These are phyloP conservation scores for Drosophila novamexicana DNA, from an alignment of 1,140 invertebrate genomes.

Conservation along the genomic window DNA sequence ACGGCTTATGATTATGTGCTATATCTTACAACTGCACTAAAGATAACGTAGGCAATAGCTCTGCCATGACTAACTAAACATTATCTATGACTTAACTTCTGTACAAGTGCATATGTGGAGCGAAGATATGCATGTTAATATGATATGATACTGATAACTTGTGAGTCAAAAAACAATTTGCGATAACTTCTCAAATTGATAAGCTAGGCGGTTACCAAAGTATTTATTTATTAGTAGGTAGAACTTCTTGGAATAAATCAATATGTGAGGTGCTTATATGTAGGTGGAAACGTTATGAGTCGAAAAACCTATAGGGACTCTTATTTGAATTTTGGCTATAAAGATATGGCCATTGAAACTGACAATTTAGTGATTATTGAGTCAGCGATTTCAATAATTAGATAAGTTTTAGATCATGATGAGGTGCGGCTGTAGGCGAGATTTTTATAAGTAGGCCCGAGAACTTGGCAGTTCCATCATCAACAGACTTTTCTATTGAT, in stretches of 20 bases:
- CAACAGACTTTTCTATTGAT: no score
- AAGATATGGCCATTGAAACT: not conserved
- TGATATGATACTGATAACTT: not conserved
- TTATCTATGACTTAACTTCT: not conserved
- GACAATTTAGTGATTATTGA: not conserved
- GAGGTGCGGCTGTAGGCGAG: no score
- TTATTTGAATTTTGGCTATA: not conserved
- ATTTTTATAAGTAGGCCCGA: no score
- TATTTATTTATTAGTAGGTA: not conserved
- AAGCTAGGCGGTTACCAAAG: not conserved
- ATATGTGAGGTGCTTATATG: no score
- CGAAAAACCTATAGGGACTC: not conserved
- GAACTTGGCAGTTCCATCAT: no score
- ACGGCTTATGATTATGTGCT: not conserved
- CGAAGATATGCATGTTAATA: not conserved
- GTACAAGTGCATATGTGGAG: not conserved
- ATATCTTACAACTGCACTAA: not conserved
- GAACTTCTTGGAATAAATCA: no score
- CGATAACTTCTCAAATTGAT: slow-evolving; percentile 3
- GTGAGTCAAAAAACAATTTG: slow-evolving; percentile 1
- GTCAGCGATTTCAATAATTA: not conserved
- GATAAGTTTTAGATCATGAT: not conserved
- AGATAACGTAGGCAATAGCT: not conserved
- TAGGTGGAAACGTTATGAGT: no score
- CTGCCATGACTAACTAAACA: not conserved